phyloP scores from a whole-genome alignment of 2,888 invertebrate genomes.

The Neria commutata region DNA sequence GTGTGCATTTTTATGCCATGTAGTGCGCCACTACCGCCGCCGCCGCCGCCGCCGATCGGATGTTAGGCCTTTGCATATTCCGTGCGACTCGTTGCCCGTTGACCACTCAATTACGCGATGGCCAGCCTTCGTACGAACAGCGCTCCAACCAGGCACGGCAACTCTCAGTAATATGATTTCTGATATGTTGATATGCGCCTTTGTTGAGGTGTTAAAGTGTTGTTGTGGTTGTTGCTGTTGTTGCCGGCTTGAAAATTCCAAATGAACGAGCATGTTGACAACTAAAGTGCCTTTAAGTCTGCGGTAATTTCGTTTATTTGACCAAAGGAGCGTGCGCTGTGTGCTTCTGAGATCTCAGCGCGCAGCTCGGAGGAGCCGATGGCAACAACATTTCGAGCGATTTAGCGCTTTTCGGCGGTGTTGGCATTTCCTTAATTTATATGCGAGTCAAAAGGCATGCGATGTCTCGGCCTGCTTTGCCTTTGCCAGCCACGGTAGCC shows the following conservation, averaged over 20 bases:
- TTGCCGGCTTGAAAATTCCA: conserved; percentile 1
- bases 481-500: no score
- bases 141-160: neutral
- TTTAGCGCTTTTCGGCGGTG: neutral
- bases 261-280: conserved; percentile 30
- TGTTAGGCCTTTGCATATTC: neutral
- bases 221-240: neutral
- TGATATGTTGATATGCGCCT: neutral
- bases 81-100: conserved; percentile 3
- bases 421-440: neutral
- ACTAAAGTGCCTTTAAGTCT: conserved; percentile 22
- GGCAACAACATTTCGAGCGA: neutral
- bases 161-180: conserved; percentile 22
- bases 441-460: no score
- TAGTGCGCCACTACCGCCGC: no score
- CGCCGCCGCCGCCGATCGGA: no score
- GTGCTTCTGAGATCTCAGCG: no score
- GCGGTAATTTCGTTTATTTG: conserved; percentile 21
- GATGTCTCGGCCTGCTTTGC: no score
- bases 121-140: neutral
- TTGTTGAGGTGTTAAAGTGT: conserved; percentile 7
- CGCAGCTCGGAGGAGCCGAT: no score
- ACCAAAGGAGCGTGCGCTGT: neutral
- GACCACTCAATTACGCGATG: conserved; percentile 25
- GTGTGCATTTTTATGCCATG: conserved; percentile 25